These are phyloP conservation scores for Hoplostethus atlanticus DNA, from an alignment of 2,797 vertebrate species.

Conservation along the genomic window DNA sequence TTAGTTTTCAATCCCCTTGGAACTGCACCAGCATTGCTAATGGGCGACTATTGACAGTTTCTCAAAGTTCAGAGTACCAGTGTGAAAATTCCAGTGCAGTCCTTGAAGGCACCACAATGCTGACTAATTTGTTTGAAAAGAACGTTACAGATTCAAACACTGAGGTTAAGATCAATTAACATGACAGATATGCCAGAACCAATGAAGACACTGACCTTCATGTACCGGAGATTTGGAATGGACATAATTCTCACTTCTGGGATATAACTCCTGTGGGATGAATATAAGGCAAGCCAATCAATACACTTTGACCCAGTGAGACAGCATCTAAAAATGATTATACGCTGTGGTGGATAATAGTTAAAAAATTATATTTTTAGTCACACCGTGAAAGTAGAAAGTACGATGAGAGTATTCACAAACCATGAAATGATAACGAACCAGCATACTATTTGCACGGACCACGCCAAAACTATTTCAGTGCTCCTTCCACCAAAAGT, in stretches of 20 bases:
- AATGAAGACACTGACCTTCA: slow-evolving; percentile 90
- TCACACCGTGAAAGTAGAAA: neutral
- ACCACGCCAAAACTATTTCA: neutral
- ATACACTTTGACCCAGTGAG: slow-evolving; percentile 1
- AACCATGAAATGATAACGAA: no score
- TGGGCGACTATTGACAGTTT: no score
- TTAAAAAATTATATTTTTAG: neutral
- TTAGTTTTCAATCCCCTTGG: no score
- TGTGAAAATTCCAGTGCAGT: neutral
- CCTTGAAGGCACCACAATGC: neutral
- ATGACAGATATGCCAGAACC: neutral
- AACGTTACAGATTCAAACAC: neutral
- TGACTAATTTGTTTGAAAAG: neutral
- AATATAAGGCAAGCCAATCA: slow-evolving; percentile 20
- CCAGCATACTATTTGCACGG: no score
- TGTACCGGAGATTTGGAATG: slow-evolving; percentile 96
- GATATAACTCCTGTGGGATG: slow-evolving; percentile 92
- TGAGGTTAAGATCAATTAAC: neutral
- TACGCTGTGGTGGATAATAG: neutral
- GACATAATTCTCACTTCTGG: slow-evolving; percentile 99
- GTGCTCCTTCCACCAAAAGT: slow-evolving; percentile 2
- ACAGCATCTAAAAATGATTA: neutral
- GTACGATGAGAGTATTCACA: no score
- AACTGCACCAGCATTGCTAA: no score
- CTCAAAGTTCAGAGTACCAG: no score